Percentiles rank a stretch among this genome's conserved stretches.
Conservation (phyloP, 2,888 invertebrate species). For the Tridacna gigas region DNA sequence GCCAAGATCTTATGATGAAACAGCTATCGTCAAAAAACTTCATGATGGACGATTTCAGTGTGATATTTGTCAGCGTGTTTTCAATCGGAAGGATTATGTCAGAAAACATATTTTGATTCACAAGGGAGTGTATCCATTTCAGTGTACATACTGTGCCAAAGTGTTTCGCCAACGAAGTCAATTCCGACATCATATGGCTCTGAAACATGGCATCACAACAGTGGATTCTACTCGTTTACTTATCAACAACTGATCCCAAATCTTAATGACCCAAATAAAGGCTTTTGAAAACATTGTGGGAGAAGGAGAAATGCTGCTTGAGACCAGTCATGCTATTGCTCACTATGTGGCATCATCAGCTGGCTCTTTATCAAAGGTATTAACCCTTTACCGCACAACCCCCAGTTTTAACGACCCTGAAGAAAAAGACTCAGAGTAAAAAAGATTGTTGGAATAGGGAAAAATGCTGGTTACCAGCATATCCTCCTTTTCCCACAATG, state of each 20-base stretch:
- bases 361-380: too few relatives aligned
- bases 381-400: neutral
- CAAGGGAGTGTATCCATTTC: constrained; percentile 15
- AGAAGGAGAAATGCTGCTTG: too few relatives aligned
- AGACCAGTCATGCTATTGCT: too few relatives aligned
- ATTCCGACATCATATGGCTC: neutral
- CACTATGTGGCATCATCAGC: too few relatives aligned
- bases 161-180: constrained; percentile 21
- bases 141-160: neutral
- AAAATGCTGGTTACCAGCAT: neutral
- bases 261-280: too few relatives aligned
- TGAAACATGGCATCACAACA: neutral
- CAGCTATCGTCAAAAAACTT: neutral
- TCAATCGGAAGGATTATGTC: constrained; percentile 29
- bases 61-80: constrained; percentile 18
- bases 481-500: neutral
- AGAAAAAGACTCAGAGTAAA: neutral
- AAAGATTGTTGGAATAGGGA: neutral
- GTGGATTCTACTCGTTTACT: too few relatives aligned
- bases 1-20: neutral
- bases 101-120: constrained; percentile 24
- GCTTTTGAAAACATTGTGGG: too few relatives aligned
- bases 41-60: constrained; percentile 1
- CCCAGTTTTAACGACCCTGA: neutral
- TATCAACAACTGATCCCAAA: too few relatives aligned